Evolutionary conservation across 2,113 vertebrate species (phyloP).

Genomic region (Danionella cerebrum): DNA sequence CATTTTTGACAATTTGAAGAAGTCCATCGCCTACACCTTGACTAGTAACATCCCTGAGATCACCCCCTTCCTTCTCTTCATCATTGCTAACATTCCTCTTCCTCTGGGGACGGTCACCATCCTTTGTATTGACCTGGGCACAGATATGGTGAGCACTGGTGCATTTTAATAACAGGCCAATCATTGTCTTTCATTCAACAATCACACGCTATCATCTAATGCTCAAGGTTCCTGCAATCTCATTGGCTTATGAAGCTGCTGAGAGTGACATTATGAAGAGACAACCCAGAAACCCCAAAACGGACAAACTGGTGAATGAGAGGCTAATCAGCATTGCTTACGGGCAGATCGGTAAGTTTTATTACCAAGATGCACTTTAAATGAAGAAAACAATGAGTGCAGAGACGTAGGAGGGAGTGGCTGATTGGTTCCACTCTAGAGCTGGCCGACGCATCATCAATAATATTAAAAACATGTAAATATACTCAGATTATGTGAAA

Average conservation of each 20-base stretch:
- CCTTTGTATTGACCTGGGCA: constrained; percentile 91
- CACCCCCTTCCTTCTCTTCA: constrained; percentile 88
- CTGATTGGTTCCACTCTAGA: no score
- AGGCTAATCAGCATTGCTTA: constrained; percentile 82
- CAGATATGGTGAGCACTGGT: constrained; percentile 77
- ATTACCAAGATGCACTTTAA: no score
- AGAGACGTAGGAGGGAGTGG: no score
- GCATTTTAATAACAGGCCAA: background rate
- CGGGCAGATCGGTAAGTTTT: constrained; percentile 70
- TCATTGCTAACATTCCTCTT: constrained; percentile 84
- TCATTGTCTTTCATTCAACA: background rate
- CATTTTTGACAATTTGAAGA: constrained; percentile 93
- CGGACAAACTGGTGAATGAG: constrained; percentile 80
- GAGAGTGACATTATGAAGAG: constrained; percentile 87
- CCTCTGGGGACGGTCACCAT: constrained; percentile 88
- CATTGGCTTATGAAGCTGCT: constrained; percentile 77
- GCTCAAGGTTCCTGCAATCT: constrained; percentile 80
- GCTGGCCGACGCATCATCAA: no score
- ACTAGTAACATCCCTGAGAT: constrained; percentile 94
- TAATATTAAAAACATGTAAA: no score
- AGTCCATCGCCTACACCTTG: constrained; percentile 89
- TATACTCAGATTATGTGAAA: no score
- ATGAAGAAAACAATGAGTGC: no score
- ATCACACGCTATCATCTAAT: background rate
- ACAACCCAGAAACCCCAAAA: constrained; percentile 73